Conservation (phyloP, 2,113 vertebrate genomes). For the Myrmophylax atrothorax region DNA sequence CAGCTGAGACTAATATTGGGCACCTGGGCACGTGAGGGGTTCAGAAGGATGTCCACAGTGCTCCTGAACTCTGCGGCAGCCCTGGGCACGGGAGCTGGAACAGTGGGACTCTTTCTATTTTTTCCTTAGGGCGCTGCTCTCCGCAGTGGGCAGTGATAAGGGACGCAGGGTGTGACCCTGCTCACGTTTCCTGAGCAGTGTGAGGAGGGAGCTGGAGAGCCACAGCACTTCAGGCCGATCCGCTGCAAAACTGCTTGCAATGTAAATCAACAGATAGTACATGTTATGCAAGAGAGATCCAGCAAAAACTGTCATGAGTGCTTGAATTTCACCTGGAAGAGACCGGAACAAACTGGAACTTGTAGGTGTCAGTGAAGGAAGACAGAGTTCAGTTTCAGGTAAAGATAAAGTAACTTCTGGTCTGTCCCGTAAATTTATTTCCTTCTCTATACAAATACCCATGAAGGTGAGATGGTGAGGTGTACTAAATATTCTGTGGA, state of each 20-base stretch:
- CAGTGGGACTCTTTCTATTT: not conserved
- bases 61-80: not conserved
- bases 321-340: not conserved
- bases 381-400: not conserved
- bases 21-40: not conserved
- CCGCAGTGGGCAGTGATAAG: accelerated
- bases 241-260: not conserved
- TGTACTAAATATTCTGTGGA: not conserved
- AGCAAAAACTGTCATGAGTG: not conserved
- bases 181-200: not conserved
- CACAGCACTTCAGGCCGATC: not conserved
- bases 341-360: not conserved
- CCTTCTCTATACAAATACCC: not conserved
- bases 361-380: not conserved
- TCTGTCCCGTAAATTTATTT: not conserved
- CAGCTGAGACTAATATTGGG: not conserved
- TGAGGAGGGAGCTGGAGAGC: not conserved
- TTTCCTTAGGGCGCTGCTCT: not conserved
- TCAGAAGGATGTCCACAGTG: not conserved
- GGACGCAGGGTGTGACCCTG: not conserved
- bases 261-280: not conserved
- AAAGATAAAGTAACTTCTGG: not conserved
- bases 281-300: not conserved
- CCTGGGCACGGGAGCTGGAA: not conserved
- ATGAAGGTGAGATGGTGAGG: slow-evolving; percentile 1